These are phyloP conservation scores for Propsilocerus akamusi DNA, from an alignment of 1,140 invertebrate species.

Conservation along the genomic window DNA sequence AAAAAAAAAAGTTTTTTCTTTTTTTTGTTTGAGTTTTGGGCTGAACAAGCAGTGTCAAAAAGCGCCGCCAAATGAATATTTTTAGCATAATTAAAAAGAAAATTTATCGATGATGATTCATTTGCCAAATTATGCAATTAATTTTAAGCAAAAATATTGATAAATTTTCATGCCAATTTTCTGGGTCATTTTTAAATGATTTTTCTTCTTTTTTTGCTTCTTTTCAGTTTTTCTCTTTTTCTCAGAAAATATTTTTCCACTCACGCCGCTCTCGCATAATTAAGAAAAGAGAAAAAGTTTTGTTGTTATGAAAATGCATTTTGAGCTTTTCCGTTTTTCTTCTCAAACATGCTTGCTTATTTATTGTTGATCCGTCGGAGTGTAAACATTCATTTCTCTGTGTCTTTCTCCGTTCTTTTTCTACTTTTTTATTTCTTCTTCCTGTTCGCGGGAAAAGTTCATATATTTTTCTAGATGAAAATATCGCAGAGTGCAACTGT, in stretches of 20 bases:
- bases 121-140: background rate
- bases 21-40: too few species aligned
- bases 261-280: background rate
- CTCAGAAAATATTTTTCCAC: background rate
- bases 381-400: background rate
- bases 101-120: background rate
- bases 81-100: background rate
- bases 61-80: background rate
- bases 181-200: background rate
- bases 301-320: background rate
- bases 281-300: background rate
- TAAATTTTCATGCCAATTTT: constrained; percentile 1
- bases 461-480: too few species aligned
- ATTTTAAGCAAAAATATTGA: background rate
- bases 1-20: too few species aligned
- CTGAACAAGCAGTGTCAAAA: background rate
- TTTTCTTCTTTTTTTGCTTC: background rate
- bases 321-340: background rate
- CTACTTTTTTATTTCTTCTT: too few species aligned
- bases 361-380: background rate
- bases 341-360: background rate
- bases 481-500: too few species aligned
- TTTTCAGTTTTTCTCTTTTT: background rate
- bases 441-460: too few species aligned
- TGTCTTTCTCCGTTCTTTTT: constrained; percentile 1